These are phyloP conservation scores for Dione vanillae DNA, from an alignment of 2,888 invertebrate genomes.

Conservation along the genomic window DNA sequence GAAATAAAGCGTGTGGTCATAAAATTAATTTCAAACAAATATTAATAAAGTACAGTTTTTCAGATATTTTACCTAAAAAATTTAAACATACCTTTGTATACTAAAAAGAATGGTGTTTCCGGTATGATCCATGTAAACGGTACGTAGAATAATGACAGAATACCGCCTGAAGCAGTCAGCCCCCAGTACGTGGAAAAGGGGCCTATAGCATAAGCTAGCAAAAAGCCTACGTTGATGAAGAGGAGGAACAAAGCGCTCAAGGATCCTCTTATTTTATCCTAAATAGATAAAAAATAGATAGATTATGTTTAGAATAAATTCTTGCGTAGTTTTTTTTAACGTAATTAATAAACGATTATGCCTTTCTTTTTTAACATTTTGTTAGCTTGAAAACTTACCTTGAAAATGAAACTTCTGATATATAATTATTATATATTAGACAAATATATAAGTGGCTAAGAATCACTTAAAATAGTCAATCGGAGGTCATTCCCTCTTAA, in stretches of 20 bases:
- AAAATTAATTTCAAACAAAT: too few relatives aligned
- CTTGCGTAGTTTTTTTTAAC: not conserved
- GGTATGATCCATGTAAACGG: slow-evolving; percentile 88
- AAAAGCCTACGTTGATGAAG: slow-evolving; percentile 89
- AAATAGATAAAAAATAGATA: slow-evolving; percentile 38
- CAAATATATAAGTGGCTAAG: too few relatives aligned
- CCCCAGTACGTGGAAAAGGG: slow-evolving; percentile 88
- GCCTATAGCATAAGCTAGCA: slow-evolving; percentile 89
- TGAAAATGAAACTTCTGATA: too few relatives aligned
- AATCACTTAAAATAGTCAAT: too few relatives aligned
- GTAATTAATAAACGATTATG: too few relatives aligned
- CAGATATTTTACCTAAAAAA: not conserved
- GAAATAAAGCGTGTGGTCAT: too few relatives aligned
- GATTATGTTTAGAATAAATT: not conserved
- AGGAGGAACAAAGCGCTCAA: slow-evolving; percentile 92
- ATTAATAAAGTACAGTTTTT: too few relatives aligned
- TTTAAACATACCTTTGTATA: slow-evolving; percentile 80
- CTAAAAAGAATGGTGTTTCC: slow-evolving; percentile 91
- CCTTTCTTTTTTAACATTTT: too few relatives aligned
- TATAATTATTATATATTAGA: too few relatives aligned
- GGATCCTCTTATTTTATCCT: slow-evolving; percentile 91
- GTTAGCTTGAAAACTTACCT: too few relatives aligned
- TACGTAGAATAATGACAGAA: slow-evolving; percentile 87
- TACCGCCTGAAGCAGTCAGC: slow-evolving; percentile 86
- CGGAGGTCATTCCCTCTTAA: too few relatives aligned